These are phyloP conservation scores for Neolamprologus fasciatus DNA, from an alignment of 2,113 vertebrate species.

Conservation along the genomic window DNA sequence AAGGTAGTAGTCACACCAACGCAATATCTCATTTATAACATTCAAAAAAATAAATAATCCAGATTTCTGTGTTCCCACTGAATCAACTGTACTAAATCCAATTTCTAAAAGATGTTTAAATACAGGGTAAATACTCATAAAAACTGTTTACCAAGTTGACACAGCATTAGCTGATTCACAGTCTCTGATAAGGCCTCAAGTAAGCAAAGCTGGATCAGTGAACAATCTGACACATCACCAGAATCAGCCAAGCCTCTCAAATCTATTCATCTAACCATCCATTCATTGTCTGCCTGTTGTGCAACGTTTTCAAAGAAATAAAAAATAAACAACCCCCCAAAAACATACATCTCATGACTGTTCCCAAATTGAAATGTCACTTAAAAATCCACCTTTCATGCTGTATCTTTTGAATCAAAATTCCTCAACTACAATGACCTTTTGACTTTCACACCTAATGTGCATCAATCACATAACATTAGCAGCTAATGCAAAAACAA, in stretches of 20 bases:
- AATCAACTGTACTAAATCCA: neutral
- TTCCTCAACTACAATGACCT: neutral
- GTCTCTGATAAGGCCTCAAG: neutral
- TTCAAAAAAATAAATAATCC: neutral
- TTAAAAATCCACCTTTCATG: neutral
- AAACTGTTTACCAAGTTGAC: neutral
- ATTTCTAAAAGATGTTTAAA: neutral
- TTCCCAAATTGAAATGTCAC: neutral
- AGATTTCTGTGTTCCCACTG: neutral
- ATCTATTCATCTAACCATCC: neutral
- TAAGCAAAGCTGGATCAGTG: neutral
- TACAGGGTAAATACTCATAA: neutral
- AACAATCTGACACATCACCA: neutral
- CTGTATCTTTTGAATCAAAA: neutral
- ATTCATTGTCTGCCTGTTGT: neutral
- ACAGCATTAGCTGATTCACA: neutral
- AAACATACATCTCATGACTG: neutral
- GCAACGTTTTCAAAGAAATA: neutral
- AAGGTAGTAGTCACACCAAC: neutral
- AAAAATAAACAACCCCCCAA: neutral
- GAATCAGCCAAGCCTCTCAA: neutral
- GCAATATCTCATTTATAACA: neutral
- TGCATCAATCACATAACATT: neutral
- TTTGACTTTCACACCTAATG: neutral
- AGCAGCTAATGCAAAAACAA: neutral